Percentiles rank a stretch among this genome's conserved stretches.
Conservation (phyloP, 2,888 invertebrate species). For the Epinotia bilunana region DNA sequence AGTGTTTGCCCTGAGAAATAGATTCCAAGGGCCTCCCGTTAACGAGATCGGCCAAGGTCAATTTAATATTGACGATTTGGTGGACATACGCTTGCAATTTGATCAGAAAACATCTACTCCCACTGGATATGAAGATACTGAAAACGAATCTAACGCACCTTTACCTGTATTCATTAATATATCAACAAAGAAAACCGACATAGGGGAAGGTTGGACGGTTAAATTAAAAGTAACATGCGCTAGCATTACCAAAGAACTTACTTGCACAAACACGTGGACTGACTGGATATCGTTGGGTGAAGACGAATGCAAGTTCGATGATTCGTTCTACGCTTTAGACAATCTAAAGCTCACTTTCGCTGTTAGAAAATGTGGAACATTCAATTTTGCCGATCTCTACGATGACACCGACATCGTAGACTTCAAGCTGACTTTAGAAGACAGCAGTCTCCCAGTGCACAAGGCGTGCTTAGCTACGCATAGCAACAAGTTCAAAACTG, state of each 20-base stretch:
- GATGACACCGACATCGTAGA: background rate
- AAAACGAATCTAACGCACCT: background rate
- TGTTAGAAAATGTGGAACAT: background rate
- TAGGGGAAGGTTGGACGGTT: background rate
- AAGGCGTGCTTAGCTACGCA: background rate
- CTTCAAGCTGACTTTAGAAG: background rate
- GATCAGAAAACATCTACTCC: background rate
- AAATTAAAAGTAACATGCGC: background rate
- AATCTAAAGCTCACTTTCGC: background rate
- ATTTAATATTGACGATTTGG: background rate
- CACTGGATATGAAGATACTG: too few species aligned
- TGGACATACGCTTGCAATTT: background rate
- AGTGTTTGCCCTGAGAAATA: background rate
- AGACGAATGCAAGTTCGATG: background rate
- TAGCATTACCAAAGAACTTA: background rate
- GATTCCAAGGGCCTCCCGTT: background rate
- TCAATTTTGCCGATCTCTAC: background rate
- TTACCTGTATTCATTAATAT: background rate
- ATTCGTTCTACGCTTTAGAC: background rate
- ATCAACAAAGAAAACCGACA: background rate
- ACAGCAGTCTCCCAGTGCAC: background rate
- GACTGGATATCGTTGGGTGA: background rate
- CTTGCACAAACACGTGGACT: background rate
- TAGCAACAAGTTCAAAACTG: slow-evolving; percentile 1
- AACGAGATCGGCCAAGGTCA: background rate